Evolutionary conservation across 2,113 vertebrate genomes (phyloP).

Genomic region (Malurus alboscapulatus): DNA sequence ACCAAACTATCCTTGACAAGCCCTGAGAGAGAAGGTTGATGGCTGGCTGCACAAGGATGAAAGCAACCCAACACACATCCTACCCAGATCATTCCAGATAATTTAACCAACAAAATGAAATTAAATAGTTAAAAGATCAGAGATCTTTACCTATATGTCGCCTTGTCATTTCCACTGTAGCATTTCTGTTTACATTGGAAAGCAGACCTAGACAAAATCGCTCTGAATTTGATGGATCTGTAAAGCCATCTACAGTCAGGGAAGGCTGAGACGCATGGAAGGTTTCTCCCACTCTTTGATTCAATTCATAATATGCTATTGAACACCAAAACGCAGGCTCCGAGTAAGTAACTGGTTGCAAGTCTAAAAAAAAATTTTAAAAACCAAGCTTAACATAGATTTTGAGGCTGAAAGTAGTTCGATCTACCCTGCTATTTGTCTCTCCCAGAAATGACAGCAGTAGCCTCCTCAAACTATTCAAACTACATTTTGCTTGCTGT

Average conservation of each 20-base stretch:
- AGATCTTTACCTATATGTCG: conserved; percentile 91
- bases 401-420: not conserved
- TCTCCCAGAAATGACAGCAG: not conserved
- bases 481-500: not conserved
- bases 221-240: conserved; percentile 97
- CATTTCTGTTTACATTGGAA: conserved; percentile 96
- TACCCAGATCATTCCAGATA: not conserved
- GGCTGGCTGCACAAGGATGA: not conserved
- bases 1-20: not conserved
- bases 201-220: conserved; percentile 95
- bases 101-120: not conserved
- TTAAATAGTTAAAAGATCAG: not conserved
- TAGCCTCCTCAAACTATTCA: not conserved
- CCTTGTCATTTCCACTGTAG: conserved; percentile 98
- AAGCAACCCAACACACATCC: not conserved
- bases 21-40: not conserved
- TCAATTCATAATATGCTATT: conserved; percentile 97
- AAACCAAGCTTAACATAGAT: not conserved
- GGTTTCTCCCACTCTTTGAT: conserved; percentile 97
- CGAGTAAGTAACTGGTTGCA: conserved; percentile 96
- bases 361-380: conserved; percentile 73
- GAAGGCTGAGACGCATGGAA: conserved; percentile 98
- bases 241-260: conserved; percentile 95
- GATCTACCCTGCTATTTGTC: not conserved
- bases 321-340: conserved; percentile 99